Evolutionary conservation across 1,140 invertebrate species (phyloP).

Genomic region (Drosophila triauraria): DNA sequence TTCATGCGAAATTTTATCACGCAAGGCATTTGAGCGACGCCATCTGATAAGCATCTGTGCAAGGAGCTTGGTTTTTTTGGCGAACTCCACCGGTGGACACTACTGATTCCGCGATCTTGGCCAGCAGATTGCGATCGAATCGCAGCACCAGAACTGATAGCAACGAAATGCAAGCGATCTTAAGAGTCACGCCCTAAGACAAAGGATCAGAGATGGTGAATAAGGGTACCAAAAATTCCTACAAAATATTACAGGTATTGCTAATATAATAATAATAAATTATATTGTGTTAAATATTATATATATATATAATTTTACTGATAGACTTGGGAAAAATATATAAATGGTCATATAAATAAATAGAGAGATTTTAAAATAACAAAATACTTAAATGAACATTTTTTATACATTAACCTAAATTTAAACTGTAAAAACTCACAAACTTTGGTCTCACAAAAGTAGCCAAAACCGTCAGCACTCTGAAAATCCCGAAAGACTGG

Average conservation of each 20-base stretch:
- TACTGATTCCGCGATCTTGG: slow-evolving; percentile 48
- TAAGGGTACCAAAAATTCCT: neutral
- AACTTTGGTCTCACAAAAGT: neutral
- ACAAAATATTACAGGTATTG: neutral
- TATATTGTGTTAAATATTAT: neutral
- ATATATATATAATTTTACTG: too few relatives aligned
- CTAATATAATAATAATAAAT: too few relatives aligned
- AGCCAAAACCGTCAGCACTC: slow-evolving; percentile 2
- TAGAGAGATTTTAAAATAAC: too few relatives aligned
- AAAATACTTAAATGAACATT: neutral
- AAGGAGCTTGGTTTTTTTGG: neutral
- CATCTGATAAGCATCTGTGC: slow-evolving; percentile 67
- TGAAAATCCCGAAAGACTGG: neutral
- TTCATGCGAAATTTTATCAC: slow-evolving; percentile 80
- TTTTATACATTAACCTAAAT: neutral
- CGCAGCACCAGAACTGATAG: slow-evolving; percentile 30
- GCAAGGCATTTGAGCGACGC: slow-evolving; percentile 65
- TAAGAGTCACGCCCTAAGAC: slow-evolving; percentile 53
- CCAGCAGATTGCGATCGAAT: slow-evolving; percentile 60
- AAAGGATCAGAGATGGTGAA: slow-evolving; percentile 31
- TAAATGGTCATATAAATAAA: neutral
- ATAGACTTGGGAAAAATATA: neutral
- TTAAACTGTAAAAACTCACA: neutral
- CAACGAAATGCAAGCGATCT: slow-evolving; percentile 23
- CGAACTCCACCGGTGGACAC: neutral